Evolutionary conservation across 2,888 invertebrate genomes (phyloP), one percentile per base, ranked within the genome.

Genomic region (Augochlorella aurata): DNA sequence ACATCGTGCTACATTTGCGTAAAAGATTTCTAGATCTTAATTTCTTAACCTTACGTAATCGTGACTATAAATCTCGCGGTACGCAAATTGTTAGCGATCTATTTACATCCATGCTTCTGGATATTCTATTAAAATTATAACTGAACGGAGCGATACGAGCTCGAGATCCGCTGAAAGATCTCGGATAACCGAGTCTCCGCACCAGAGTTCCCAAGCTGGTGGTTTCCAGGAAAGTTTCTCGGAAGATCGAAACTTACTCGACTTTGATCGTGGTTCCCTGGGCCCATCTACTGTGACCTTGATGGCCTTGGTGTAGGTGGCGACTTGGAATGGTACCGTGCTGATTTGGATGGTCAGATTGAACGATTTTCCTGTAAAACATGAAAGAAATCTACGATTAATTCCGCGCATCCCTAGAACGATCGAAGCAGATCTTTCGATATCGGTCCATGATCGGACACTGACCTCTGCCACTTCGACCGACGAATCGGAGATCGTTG

Each of bases 281-380:
- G 99, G 99, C 90, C 99, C 99, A 93, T 99, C 99, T 50, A 99
- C 99, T 38, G 99, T 99, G 77, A 99, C 99, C 95, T 99, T 99
- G 94, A 99, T 99, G 74, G 99, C 99, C 93, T 99, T 99, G 90
- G 95, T 96, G 94, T 99, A 99, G 7, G 98, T 97, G 71, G 99
- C 98, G 47, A 99, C 96, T 95, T 99, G 99, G 85, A 95, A 95
- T 14, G 96, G 96, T 87, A 96, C 95, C 5, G 97, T 96, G 93
- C 96, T 96, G 92, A 99, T 97, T 88, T 98, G 97, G 93, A 99
- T 99, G 88, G 98, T 98, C 90, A 99, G 94, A 14, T 98, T 97
- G 94, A 99, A 99, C 63, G 98, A 97, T 94, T 99, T 99, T 73
- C 96, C 96, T 96, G 94, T 14, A 93, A 92, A 58, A 82, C 87